These are phyloP conservation scores for Danionella cerebrum DNA, from an alignment of 2,113 vertebrate species.

Conservation along the genomic window DNA sequence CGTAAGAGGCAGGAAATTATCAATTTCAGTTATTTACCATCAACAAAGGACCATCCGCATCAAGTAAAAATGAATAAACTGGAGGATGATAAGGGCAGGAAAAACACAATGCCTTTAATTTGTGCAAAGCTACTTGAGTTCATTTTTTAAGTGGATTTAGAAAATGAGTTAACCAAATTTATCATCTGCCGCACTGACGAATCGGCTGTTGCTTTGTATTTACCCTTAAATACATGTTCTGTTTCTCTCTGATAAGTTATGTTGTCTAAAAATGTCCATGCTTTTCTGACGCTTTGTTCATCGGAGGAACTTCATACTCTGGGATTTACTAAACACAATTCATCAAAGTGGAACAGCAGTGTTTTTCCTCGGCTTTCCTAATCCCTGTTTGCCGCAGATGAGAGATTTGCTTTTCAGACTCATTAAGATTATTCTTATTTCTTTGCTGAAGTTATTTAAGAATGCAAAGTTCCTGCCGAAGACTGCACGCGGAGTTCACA, in stretches of 20 bases:
- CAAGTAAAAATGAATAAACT: constrained; percentile 60
- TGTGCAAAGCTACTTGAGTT: constrained; percentile 67
- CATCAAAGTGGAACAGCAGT: constrained; percentile 70
- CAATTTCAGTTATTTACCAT: constrained; percentile 58
- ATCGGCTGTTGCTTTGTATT: constrained; percentile 69
- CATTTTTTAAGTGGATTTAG: constrained; percentile 64
- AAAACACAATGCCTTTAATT: constrained; percentile 65
- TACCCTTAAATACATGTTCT: constrained; percentile 70
- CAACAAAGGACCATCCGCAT: constrained; percentile 52
- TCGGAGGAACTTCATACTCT: constrained; percentile 62
- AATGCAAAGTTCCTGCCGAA: constrained; percentile 69
- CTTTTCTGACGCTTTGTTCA: constrained; percentile 64
- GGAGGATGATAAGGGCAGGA: constrained; percentile 52
- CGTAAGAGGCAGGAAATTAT: constrained; percentile 46
- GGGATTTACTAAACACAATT: constrained; percentile 77
- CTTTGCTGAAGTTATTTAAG: constrained; percentile 67
- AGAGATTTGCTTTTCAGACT: constrained; percentile 75
- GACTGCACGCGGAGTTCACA: constrained; percentile 62
- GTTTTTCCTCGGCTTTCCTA: constrained; percentile 64
- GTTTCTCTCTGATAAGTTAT: constrained; percentile 74
- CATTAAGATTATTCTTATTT: constrained; percentile 66
- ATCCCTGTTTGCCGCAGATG: constrained; percentile 71
- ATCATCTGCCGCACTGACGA: constrained; percentile 63
- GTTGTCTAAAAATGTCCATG: constrained; percentile 69
- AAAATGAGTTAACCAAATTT: constrained; percentile 63